Base-by-base conservation (phyloP, 2,113 vertebrate species). In the Eretmochelys imbricata region DNA sequence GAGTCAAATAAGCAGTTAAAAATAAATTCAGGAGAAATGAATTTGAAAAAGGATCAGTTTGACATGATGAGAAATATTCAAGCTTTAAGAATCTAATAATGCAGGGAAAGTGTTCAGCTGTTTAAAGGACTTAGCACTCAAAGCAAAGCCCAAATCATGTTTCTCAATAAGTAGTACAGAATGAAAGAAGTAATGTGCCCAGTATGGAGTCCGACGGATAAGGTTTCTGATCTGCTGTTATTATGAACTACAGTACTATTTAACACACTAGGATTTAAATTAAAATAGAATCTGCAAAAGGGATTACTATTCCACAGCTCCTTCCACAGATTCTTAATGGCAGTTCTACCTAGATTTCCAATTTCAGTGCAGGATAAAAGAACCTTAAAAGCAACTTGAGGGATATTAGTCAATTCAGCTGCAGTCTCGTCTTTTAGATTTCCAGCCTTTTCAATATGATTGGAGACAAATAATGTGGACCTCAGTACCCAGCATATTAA, bases 221-320 rank as follows among this genome's bases (percentile, higher is more conserved):
- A 88, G 19, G 13, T 83, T 91, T 93, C 22, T 85, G 86, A 85
- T 89, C 25, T 38, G 20, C 14, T 89, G 16, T 90, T 85, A 50
- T 91, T 82, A 82, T 87, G 65, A 57, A 31, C 19, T 90, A 84
- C 3, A 4, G 16, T 88, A 65, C 29, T 86, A 59, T 85, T 97
- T 90, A 94, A 42, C 65, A 90, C 57, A 62, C 69, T 17, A 35
- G n/a, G 82, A 82, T 83, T 89, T 90, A 91, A 94, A 87, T 86
- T 86, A 93, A 96, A 97, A 69, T 62, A 35, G 50, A 82, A 16
- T 84, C 86, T 91, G 4, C 85, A 82, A 92, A 93, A 54, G 91
- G 62, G 57, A 89, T 94, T 96, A 93, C 84, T 93, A 83, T 89
- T 84, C 75, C 79, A 81, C 35, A 89, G 51, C 46, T 96, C 62